Conservation (phyloP, 2,113 vertebrate species). For the Alethe diademata region DNA sequence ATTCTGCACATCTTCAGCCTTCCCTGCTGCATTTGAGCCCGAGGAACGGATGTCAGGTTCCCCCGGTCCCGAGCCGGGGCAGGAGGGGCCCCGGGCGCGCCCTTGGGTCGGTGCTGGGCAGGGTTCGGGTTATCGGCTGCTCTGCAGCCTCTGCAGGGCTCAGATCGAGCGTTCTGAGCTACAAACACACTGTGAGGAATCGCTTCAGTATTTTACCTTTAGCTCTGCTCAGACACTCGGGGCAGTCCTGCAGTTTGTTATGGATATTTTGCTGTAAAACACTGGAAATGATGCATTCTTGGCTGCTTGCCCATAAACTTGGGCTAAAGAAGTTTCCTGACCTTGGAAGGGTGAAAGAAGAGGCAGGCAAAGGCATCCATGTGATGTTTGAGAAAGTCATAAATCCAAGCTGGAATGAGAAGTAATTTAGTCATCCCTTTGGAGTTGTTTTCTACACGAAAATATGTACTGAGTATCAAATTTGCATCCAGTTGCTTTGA, state of each 20-base stretch:
- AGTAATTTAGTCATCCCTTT: conserved; percentile 32
- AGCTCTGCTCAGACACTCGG: background rate
- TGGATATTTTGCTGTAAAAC: background rate
- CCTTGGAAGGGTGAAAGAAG: background rate
- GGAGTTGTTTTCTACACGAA: background rate
- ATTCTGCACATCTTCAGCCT: background rate
- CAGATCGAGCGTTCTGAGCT: background rate
- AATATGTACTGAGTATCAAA: background rate
- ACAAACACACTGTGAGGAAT: background rate
- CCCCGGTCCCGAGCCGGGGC: background rate
- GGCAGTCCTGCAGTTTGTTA: background rate
- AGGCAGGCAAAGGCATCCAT: background rate
- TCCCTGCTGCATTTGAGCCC: background rate
- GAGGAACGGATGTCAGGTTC: background rate
- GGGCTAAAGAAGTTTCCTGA: background rate
- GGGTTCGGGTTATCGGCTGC: fast-evolving
- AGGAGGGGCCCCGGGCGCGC: background rate
- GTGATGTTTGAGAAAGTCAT: background rate
- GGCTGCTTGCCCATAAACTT: background rate
- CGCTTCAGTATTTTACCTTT: background rate
- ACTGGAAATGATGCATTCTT: background rate
- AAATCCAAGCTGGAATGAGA: background rate
- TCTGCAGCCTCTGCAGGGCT: fast-evolving
- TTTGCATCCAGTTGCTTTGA: conserved; percentile 4
- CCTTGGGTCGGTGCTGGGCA: background rate